These are phyloP conservation scores for Drosophila cardini DNA, from an alignment of 1,140 invertebrate genomes.

Conservation along the genomic window DNA sequence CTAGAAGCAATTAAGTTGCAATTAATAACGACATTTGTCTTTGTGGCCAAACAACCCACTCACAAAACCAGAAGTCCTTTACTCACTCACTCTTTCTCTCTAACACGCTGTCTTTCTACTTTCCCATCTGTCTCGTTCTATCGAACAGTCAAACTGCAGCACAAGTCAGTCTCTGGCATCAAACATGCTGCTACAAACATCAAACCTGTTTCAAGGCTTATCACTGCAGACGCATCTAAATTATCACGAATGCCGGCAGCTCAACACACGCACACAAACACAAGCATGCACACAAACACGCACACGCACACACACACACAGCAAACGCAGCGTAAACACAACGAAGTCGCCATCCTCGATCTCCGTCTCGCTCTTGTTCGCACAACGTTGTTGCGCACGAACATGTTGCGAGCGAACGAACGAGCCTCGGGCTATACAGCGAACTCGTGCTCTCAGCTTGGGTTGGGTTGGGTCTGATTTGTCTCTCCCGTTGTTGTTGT, in stretches of 20 bases:
- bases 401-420: slow-evolving; percentile 64
- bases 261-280: slow-evolving; percentile 43
- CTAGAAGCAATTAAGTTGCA: slow-evolving; percentile 71
- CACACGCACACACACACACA: slow-evolving; percentile 19
- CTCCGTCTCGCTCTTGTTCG: slow-evolving; percentile 3
- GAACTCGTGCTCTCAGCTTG: slow-evolving; percentile 22
- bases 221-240: slow-evolving; percentile 72
- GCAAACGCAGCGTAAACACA: slow-evolving; percentile 51
- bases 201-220: slow-evolving; percentile 77
- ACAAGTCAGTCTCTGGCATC: slow-evolving; percentile 40
- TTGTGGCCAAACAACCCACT: slow-evolving; percentile 13
- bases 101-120: background rate
- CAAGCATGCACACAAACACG: too few relatives aligned
- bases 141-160: slow-evolving; percentile 51
- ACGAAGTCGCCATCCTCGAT: slow-evolving; percentile 25
- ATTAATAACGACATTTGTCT: slow-evolving; percentile 71
- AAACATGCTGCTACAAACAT: slow-evolving; percentile 69
- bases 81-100: background rate
- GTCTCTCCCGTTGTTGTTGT: slow-evolving; percentile 29
- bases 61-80: slow-evolving; percentile 2
- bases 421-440: slow-evolving; percentile 34
- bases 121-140: background rate
- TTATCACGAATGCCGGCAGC: slow-evolving; percentile 77
- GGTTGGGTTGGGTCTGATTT: slow-evolving; percentile 49
- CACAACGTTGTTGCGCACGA: slow-evolving; percentile 40